Percentiles rank a stretch among this genome's conserved stretches.
phyloP scores from a whole-genome alignment of 1,140 invertebrate species.

The Branchinecta lynchi region DNA sequence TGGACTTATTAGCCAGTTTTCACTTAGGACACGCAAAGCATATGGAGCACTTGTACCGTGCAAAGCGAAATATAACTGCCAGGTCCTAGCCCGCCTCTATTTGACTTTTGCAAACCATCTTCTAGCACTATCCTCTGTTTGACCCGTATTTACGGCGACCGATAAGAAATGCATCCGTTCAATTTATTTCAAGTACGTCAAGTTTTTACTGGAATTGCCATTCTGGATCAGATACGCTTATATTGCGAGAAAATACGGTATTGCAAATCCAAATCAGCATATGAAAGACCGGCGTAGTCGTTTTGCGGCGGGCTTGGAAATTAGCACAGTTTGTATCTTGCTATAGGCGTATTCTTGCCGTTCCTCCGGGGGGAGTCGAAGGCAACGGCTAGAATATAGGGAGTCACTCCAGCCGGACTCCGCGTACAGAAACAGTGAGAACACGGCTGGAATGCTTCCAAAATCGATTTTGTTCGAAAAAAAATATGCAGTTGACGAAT shows the following conservation, averaged over 20 bases:
- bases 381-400: no score
- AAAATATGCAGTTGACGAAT: no score
- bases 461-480: no score
- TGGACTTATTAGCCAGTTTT: no score
- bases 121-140: background rate
- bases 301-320: background rate
- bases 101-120: background rate
- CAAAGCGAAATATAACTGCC: slow-evolving; percentile 2
- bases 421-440: no score
- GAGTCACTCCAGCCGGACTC: no score
- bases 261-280: background rate
- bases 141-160: slow-evolving; percentile 8
- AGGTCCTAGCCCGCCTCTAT: slow-evolving; percentile 1
- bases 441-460: no score
- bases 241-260: background rate
- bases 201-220: slow-evolving; percentile 9
- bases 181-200: slow-evolving; percentile 7
- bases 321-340: slow-evolving; percentile 10
- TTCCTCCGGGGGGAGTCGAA: no score
- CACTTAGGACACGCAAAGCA: background rate
- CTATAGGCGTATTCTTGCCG: no score
- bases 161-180: background rate
- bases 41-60: slow-evolving; percentile 8
- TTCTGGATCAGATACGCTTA: background rate
- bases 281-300: slow-evolving; percentile 8